phyloP scores from a whole-genome alignment of 2,113 vertebrate species.

The Caranx melampygus region DNA sequence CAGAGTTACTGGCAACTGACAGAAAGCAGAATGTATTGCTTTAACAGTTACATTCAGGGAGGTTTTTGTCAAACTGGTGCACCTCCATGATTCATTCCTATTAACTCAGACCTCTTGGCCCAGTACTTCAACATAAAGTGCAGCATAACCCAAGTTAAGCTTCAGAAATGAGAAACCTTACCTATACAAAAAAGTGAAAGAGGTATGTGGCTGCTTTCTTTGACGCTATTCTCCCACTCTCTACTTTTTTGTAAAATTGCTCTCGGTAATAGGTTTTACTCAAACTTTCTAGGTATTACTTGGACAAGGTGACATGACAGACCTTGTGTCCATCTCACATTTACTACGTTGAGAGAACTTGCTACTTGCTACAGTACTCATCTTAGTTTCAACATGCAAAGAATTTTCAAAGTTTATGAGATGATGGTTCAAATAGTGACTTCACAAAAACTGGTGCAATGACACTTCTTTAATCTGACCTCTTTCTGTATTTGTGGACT shows the following conservation, averaged over 20 bases:
- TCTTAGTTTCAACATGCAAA: conserved; percentile 17
- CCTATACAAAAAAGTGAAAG: background rate
- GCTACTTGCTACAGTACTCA: conserved; percentile 7
- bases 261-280: background rate
- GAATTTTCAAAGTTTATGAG: conserved; percentile 48
- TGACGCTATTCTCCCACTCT: background rate
- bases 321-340: background rate
- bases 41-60: background rate
- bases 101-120: background rate
- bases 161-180: background rate
- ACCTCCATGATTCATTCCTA: background rate
- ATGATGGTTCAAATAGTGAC: conserved; percentile 45
- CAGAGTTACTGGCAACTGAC: background rate
- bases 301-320: conserved; percentile 25
- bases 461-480: conserved; percentile 23
- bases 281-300: background rate
- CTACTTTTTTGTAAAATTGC: background rate
- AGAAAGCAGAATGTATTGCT: background rate
- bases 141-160: background rate
- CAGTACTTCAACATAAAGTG: background rate
- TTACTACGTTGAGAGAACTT: background rate
- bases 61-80: background rate
- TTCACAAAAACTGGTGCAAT: conserved; percentile 8
- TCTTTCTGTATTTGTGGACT: conserved; percentile 7
- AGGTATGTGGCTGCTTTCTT: background rate